Percentiles rank a stretch among this genome's conserved stretches.
Evolutionary conservation across 2,888 invertebrate species (phyloP).

Genomic region (Paralinhomoeus sp.): DNA sequence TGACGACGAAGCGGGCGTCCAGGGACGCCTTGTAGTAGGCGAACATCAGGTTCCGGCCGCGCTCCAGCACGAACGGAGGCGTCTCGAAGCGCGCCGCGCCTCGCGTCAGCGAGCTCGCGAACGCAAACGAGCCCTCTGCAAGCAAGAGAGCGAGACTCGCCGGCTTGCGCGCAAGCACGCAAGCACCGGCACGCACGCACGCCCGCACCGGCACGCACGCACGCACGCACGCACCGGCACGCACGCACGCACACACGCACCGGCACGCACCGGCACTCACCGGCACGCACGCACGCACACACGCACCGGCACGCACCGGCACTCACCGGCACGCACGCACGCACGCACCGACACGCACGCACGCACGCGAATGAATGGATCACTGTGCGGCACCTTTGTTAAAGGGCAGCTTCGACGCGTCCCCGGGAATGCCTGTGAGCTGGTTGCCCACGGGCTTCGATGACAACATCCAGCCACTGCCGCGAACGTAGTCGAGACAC

Average conservation of each 20-base stretch:
- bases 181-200: too few species aligned
- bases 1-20: conserved; percentile 9
- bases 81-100: conserved; percentile 14
- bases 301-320: too few species aligned
- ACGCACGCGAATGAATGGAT: too few species aligned
- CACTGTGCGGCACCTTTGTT: conserved; percentile 11
- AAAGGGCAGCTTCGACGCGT: conserved; percentile 15
- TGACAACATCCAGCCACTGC: conserved; percentile 11
- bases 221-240: too few species aligned
- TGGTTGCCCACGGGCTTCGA: conserved; percentile 13
- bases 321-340: too few species aligned
- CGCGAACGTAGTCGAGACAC: conserved; percentile 4
- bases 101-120: conserved; percentile 15
- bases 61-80: conserved; percentile 12
- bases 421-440: conserved; percentile 16
- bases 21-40: conserved; percentile 16
- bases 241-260: too few species aligned
- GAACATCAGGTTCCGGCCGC: conserved; percentile 15
- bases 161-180: too few species aligned
- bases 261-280: too few species aligned
- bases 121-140: conserved; percentile 15
- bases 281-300: too few species aligned
- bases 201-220: too few species aligned
- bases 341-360: too few species aligned
- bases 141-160: background rate